A percentile compares a stretch with the other conserved stretches of the same genome.
These are phyloP conservation scores for Coracopsis vasa DNA, from an alignment of 2,113 vertebrate species.

Conservation along the genomic window DNA sequence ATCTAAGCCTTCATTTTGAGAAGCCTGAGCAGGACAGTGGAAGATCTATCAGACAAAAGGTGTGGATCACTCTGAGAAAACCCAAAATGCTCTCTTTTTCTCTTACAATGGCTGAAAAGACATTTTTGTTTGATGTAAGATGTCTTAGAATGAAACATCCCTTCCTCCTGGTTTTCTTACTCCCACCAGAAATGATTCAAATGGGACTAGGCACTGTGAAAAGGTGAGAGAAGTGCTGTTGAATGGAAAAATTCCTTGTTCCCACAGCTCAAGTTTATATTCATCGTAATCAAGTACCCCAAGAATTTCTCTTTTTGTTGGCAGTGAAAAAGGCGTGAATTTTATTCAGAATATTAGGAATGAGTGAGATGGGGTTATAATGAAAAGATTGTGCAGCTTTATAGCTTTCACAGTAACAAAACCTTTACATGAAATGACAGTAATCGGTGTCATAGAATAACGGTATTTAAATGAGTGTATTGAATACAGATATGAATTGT, in stretches of 20 bases:
- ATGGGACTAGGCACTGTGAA: neutral
- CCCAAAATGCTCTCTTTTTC: neutral
- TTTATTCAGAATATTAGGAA: slow-evolving; percentile 43
- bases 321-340: neutral
- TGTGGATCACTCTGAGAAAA: neutral
- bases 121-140: neutral
- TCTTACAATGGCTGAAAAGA: neutral
- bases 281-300: neutral
- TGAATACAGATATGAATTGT: slow-evolving; percentile 19
- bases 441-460: slow-evolving; percentile 33
- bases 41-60: neutral
- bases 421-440: slow-evolving; percentile 38
- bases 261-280: neutral
- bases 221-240: neutral
- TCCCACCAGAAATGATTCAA: neutral
- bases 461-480: slow-evolving; percentile 37
- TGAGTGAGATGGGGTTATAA: neutral
- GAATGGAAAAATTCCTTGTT: neutral
- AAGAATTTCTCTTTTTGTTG: neutral
- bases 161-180: neutral
- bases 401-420: slow-evolving; percentile 32
- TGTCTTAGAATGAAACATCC: neutral
- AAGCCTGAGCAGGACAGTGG: neutral
- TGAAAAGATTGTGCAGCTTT: slow-evolving; percentile 28
- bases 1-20: neutral